These are phyloP conservation scores for Dryocosmus kuriphilus DNA, from an alignment of 2,888 invertebrate species.

Conservation along the genomic window DNA sequence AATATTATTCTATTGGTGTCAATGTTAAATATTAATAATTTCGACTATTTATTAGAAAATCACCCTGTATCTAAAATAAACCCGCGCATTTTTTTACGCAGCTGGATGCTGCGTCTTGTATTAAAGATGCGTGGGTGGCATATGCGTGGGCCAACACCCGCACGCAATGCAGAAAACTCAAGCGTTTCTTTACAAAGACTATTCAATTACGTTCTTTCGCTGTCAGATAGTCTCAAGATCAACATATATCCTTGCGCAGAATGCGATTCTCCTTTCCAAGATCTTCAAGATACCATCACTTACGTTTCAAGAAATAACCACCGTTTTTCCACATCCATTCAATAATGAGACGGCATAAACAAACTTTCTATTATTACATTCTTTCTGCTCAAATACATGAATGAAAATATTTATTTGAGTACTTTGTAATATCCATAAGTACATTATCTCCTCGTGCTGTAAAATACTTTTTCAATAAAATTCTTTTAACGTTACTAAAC, in stretches of 20 bases:
- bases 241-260: slow-evolving; percentile 45
- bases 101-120: slow-evolving; percentile 62
- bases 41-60: not conserved
- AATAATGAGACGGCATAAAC: slow-evolving; percentile 16
- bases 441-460: not conserved
- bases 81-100: slow-evolving; percentile 69
- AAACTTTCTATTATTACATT: slow-evolving; percentile 12
- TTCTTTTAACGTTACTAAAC: no score
- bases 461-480: no score
- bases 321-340: not conserved
- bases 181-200: slow-evolving; percentile 43
- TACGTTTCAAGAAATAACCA: slow-evolving; percentile 18
- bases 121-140: slow-evolving; percentile 66
- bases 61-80: slow-evolving; percentile 24
- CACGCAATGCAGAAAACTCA: slow-evolving; percentile 51
- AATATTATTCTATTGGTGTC: not conserved
- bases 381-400: not conserved
- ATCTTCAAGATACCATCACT: slow-evolving; percentile 16
- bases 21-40: not conserved
- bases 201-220: slow-evolving; percentile 50
- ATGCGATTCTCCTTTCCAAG: slow-evolving; percentile 49
- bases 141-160: slow-evolving; percentile 70
- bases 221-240: slow-evolving; percentile 45
- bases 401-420: not conserved
- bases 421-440: not conserved